A percentile compares a stretch with the other conserved stretches of the same genome.
Evolutionary conservation across 2,888 invertebrate genomes (phyloP).

Genomic region (Portevinia maculata): DNA sequence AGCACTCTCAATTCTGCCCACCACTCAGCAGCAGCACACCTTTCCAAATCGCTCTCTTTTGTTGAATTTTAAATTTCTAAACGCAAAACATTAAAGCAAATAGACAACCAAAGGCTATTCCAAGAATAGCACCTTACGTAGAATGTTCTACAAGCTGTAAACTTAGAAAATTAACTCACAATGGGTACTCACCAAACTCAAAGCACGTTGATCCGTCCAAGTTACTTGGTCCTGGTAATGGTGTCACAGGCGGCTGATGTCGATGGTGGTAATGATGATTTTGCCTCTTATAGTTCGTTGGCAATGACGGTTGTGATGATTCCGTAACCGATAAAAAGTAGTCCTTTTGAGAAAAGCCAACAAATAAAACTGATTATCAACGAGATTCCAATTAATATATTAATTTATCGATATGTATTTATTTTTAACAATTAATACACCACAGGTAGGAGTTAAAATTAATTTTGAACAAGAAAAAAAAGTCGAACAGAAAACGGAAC

Average conservation of each 20-base stretch:
- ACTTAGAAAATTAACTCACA: constrained; percentile 10
- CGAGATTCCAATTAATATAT: background rate
- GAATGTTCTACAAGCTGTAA: constrained; percentile 53
- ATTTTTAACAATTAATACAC: constrained; percentile 1
- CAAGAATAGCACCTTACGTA: constrained; percentile 56
- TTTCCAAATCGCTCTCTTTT: constrained; percentile 18
- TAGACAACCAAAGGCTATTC: constrained; percentile 19
- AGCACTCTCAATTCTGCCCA: background rate
- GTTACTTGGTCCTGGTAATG: constrained; percentile 66
- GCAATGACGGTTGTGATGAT: constrained; percentile 60
- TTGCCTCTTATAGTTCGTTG: constrained; percentile 54
- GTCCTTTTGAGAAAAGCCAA: constrained; percentile 51
- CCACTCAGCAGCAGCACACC: constrained; percentile 21
- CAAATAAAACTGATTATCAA: constrained; percentile 21
- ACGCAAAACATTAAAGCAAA: constrained; percentile 42
- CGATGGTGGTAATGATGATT: constrained; percentile 69
- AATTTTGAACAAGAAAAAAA: constrained; percentile 24
- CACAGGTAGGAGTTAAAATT: constrained; percentile 44
- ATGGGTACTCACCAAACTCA: constrained; percentile 75
- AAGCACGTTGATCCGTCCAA: constrained; percentile 75
- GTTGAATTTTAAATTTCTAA: constrained; percentile 5
- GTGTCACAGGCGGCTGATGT: constrained; percentile 66
- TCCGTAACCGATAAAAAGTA: constrained; percentile 71
- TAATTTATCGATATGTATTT: background rate
- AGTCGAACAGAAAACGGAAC: constrained; percentile 61